Evolutionary conservation across 2,797 vertebrate species (phyloP), one percentile per base, ranked within the genome.

Genomic region (Limnodromus scolopaceus): DNA sequence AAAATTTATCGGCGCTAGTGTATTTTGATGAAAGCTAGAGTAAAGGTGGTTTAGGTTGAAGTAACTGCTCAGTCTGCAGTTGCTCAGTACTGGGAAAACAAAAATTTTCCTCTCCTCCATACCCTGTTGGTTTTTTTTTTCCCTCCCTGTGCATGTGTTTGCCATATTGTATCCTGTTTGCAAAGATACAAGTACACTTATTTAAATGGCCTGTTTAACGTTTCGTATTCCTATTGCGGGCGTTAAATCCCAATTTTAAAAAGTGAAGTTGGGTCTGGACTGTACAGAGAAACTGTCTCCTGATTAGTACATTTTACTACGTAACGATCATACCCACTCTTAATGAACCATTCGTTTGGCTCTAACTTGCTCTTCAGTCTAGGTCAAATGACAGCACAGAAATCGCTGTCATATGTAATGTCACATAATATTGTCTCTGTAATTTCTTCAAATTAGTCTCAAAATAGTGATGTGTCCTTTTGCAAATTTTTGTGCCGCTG

Each of bases 81-180:
- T 89, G 15, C 61, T 94, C 15, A 13, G 45, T 82, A 25, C 69
- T 85, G 49, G 43, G 43, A 81, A 93, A 95, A 92, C 60, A 76
- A 92, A 93, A 87, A 61, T 84, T 82, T 71, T 82, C 65, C 19
- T 38, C 34, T 71, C 12, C 28, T 87, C 55, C 28, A 4, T 66
- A 23, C 30, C 5, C 11, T 8, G 11, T 28, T 51, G 27, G 11
- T 41, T 36, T 36, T 13, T 24, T 4, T 2, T 7, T 30, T 53
- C 3, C 1, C 3, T 6, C 9, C 8, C 60, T 12, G 4, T 91
- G 85, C 95, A 95, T 97, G 92, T 97, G 96, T 97, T 95, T 95
- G 93, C 95, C 96, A 97, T 93, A 96, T 92, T 97, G 93, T 84
- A 91, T 96, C 94, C 80, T 96, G 85, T 87, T 95, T 92, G 87